Evolutionary conservation across 2,888 invertebrate genomes (phyloP), one percentile per base, ranked within the genome.

Genomic region (Homarus gammarus): DNA sequence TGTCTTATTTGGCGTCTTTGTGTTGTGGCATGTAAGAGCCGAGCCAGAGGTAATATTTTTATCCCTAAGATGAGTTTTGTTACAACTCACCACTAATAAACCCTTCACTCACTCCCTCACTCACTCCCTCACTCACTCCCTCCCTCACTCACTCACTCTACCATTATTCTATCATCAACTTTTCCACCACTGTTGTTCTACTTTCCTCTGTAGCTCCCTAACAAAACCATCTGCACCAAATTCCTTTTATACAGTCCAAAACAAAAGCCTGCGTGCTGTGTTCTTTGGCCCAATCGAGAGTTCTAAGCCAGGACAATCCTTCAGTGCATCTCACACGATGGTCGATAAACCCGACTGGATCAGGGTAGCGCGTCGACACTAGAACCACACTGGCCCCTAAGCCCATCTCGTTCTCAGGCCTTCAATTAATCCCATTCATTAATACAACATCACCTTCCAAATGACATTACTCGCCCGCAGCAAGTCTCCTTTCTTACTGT

Each of bases 341-440:
- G 79, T 68, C 86, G 51, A n/a, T 49, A 40, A 78, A 27, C 78
- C 78, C 38, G 8, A 12, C 33, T 12, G 36, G 10, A n/a, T 31
- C 40, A 31, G 70, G 15, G 8, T 31, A 70, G 36, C 22, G 27
- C 49, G 12, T 33, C 49, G 51, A n/a, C 81, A 40, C 72, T 81
- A 72, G 18, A 6, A 73, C 27, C 70, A 12, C n/a, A 38, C n/a
- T 38, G 27, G 15, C n/a, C 22, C 56, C 56, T 38, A 44, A n/a
- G 56, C 61, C 87, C 81, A 27, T 73, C 61, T 64, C 15, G 6
- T 40, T 72, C 64, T 33, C 31, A 82, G 56, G 75, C 40, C 64
- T 87, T 84, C 81, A 81, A 87, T 81, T 83, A 82, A 82, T 87
- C 75, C 75, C 44, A 64, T 87, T 87, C 87, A 87, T 87, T 87